Evolutionary conservation across 2,888 invertebrate genomes (phyloP).

Genomic region (Brachypalpus laphriformis): DNA sequence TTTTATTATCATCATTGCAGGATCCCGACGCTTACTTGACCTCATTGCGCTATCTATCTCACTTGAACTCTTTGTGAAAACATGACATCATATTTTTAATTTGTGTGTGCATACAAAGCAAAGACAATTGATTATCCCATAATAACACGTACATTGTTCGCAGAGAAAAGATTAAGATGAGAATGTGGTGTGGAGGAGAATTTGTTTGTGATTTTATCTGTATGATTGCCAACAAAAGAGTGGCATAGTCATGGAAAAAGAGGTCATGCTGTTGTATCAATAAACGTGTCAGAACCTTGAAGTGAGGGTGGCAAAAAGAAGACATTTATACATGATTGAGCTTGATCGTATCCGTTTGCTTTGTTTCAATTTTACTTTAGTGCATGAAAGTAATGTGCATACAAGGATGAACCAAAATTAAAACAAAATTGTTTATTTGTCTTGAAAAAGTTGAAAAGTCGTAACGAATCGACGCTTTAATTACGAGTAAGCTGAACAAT

Average conservation of each 20-base stretch:
- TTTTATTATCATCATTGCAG: conserved; percentile 28
- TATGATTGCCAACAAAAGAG: conserved; percentile 35
- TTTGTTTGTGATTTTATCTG: conserved; percentile 51
- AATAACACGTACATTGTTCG: conserved; percentile 32
- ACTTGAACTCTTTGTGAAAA: conserved; percentile 34
- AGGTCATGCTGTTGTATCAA: conserved; percentile 44
- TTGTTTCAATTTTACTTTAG: conserved; percentile 20
- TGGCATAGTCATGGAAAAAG: conserved; percentile 21
- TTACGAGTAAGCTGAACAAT: too few relatives aligned
- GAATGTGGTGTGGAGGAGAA: not conserved
- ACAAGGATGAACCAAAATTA: not conserved
- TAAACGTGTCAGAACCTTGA: conserved; percentile 3
- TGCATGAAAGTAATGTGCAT: not conserved
- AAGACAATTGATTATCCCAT: conserved; percentile 44
- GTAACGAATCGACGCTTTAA: too few relatives aligned
- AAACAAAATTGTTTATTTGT: not conserved
- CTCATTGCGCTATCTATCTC: conserved; percentile 19
- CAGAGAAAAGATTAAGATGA: conserved; percentile 14
- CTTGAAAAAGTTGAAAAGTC: not conserved
- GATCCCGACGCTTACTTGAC: conserved; percentile 50
- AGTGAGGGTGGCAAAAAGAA: not conserved
- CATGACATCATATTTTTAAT: conserved; percentile 27
- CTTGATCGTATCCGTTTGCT: not conserved
- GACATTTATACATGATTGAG: not conserved
- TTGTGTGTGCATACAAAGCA: conserved; percentile 35